Evolutionary conservation across 2,113 vertebrate species (phyloP).

Genomic region (Thymallus thymallus): DNA sequence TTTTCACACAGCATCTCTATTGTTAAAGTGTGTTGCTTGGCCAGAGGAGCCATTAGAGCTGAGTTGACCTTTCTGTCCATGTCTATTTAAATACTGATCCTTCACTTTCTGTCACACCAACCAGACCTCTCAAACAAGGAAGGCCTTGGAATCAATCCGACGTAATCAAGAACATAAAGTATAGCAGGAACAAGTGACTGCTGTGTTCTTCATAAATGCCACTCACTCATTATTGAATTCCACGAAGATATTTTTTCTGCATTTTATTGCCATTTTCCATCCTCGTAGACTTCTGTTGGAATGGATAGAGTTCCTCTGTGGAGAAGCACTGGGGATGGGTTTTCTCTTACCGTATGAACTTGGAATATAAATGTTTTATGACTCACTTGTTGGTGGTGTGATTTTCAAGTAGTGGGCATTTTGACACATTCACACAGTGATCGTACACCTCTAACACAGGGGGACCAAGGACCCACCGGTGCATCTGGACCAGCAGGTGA

Average conservation of each 20-base stretch:
- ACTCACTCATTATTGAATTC: neutral
- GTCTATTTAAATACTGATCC: constrained; percentile 40
- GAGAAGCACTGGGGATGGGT: no score
- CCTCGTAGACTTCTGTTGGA: neutral
- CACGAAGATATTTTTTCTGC: constrained; percentile 4
- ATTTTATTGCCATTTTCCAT: neutral
- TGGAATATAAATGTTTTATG: no score
- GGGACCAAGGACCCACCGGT: constrained; percentile 75
- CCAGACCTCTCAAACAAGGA: constrained; percentile 50
- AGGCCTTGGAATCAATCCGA: constrained; percentile 41
- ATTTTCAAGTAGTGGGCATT: no score
- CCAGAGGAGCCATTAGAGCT: neutral
- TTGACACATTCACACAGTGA: neutral
- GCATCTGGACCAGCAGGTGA: constrained; percentile 76
- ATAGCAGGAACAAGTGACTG: constrained; percentile 14
- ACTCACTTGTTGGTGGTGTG: no score
- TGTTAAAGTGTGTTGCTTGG: neutral
- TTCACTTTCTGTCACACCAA: constrained; percentile 7
- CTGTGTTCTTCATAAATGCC: constrained; percentile 17
- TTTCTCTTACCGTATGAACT: no score
- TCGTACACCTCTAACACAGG: constrained; percentile 43
- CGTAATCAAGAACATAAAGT: neutral
- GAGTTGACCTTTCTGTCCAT: constrained; percentile 44
- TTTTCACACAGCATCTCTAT: constrained; percentile 10
- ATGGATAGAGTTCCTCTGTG: no score